A percentile compares a stretch with the other conserved stretches of the same genome.
Evolutionary conservation across 2,888 invertebrate genomes (phyloP).

Genomic region (Helobdella robusta): DNA sequence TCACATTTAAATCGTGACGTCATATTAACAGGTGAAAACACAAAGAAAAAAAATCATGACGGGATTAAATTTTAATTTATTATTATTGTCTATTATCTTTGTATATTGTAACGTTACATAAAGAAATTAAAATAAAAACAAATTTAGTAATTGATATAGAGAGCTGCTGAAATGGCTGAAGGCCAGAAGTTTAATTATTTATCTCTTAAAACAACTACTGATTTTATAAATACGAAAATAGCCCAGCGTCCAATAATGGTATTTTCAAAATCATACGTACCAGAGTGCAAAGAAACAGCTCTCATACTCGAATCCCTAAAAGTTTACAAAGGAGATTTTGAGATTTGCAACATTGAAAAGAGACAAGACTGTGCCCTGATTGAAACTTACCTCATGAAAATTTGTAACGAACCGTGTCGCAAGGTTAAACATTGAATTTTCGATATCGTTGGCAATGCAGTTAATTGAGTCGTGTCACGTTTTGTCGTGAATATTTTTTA

Average conservation of each 20-base stretch:
- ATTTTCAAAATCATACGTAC: conserved; percentile 19
- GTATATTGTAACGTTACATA: no score
- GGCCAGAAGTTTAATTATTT: conserved; percentile 12
- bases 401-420: conserved; percentile 43
- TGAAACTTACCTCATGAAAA: conserved; percentile 46
- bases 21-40: no score
- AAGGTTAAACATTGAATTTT: no score
- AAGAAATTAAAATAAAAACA: no score
- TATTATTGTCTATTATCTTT: no score
- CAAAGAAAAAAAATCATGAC: no score
- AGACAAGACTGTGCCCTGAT: conserved; percentile 46
- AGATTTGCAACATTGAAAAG: conserved; percentile 45
- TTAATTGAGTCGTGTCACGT: neutral
- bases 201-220: neutral
- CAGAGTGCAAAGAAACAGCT: conserved; percentile 14
- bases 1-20: no score
- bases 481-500: neutral
- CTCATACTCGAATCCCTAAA: neutral
- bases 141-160: no score
- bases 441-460: no score
- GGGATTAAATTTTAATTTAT: no score
- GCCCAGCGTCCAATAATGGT: conserved; percentile 20
- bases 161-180: no score
- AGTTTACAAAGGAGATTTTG: conserved; percentile 26
- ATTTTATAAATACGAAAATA: conserved; percentile 19